A percentile compares a stretch with the other conserved stretches of the same genome.
phyloP scores from a whole-genome alignment of 1,140 invertebrate genomes.

The Colletes latitarsis region DNA sequence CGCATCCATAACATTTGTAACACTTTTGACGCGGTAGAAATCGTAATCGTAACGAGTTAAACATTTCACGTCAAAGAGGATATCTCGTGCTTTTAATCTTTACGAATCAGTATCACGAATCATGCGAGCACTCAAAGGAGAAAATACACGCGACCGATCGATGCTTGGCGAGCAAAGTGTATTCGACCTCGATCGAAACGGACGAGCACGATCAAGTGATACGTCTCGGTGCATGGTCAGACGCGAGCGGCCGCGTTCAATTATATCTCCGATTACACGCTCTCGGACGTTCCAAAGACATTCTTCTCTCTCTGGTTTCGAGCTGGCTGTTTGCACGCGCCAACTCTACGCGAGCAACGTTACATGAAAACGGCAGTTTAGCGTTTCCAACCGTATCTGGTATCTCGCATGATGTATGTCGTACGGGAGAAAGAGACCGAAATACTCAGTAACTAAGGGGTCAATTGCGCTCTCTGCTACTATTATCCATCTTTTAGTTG shows the following conservation, averaged over 20 bases:
- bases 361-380: not conserved
- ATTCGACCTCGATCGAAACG: not conserved
- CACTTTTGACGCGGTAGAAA: no score
- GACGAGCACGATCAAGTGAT: conserved; percentile 28
- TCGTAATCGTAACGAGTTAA: no score
- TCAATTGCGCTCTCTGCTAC: no score
- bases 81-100: no score
- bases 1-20: no score
- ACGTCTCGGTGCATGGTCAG: conserved; percentile 7
- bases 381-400: conserved; percentile 25
- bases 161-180: not conserved
- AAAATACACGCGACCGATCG: not conserved
- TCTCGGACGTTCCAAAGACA: not conserved
- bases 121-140: no score
- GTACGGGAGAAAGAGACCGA: not conserved
- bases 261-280: conserved; percentile 28
- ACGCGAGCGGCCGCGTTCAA: conserved; percentile 9
- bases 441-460: no score
- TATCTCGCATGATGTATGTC: conserved; percentile 5
- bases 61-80: no score
- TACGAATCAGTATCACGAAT: no score
- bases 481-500: no score
- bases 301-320: conserved; percentile 41
- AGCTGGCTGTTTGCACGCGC: not conserved
- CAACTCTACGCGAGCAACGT: not conserved